These are phyloP conservation scores for Mylabris sibirica DNA, from an alignment of 2,888 invertebrate genomes.

Conservation along the genomic window DNA sequence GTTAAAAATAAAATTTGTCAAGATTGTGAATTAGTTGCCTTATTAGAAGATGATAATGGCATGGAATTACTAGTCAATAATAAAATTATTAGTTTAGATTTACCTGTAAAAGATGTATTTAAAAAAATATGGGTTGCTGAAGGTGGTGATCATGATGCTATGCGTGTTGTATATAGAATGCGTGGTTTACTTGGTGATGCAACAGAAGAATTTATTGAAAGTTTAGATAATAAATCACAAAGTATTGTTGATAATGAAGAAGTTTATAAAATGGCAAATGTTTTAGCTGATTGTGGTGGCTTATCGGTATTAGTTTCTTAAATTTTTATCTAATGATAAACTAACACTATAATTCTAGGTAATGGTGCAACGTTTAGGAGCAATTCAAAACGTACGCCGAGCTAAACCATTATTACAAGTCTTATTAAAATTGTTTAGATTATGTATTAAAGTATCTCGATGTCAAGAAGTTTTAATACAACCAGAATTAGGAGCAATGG, in stretches of 20 bases:
- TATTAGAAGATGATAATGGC: conserved; percentile 97
- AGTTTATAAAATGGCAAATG: conserved; percentile 89
- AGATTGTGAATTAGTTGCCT: conserved; percentile 97
- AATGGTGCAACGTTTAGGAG: conserved; percentile 84
- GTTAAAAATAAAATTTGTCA: conserved; percentile 99
- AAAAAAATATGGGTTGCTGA: conserved; percentile 91
- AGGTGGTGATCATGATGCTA: conserved; percentile 91
- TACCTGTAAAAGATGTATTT: conserved; percentile 92
- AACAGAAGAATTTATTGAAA: conserved; percentile 98
- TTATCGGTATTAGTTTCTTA: conserved; percentile 65
- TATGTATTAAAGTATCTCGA: conserved; percentile 88
- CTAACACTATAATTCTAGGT: conserved; percentile 64
- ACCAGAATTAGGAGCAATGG: conserved; percentile 83
- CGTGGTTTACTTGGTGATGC: conserved; percentile 96
- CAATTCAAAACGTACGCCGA: conserved; percentile 84
- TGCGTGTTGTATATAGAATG: conserved; percentile 98
- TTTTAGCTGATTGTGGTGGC: conserved; percentile 81
- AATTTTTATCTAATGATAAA: background rate
- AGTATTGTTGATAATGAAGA: conserved; percentile 93
- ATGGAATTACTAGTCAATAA: conserved; percentile 98
- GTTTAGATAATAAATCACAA: conserved; percentile 84
- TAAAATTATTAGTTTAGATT: conserved; percentile 96
- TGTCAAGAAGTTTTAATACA: conserved; percentile 90
- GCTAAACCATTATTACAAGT: conserved; percentile 90
- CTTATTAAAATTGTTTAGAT: conserved; percentile 85